A percentile compares a stretch with the other conserved stretches of the same genome.
Evolutionary conservation across 1,140 invertebrate species (phyloP).

Genomic region (Psix sp.): DNA sequence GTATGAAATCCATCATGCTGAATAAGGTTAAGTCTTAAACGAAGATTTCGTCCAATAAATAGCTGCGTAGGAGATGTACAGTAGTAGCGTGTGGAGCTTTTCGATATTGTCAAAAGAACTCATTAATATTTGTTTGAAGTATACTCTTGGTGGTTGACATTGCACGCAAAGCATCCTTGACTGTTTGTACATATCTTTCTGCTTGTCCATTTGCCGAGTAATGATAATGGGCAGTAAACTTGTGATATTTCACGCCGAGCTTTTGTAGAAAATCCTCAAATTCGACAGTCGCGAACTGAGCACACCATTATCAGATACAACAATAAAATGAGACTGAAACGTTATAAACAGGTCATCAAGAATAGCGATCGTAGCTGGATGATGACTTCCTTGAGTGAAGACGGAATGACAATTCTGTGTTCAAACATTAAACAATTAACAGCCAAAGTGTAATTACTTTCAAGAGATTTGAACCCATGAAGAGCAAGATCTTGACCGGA

Average conservation of each 20-base stretch:
- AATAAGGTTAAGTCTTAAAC: no score
- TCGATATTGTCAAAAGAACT: no score
- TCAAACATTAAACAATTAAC: constrained; percentile 40
- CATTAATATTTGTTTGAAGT: background rate
- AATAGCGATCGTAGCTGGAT: constrained; percentile 26
- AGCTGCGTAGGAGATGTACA: no score
- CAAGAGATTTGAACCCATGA: constrained; percentile 15
- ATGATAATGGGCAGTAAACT: constrained; percentile 58
- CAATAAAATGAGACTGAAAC: background rate
- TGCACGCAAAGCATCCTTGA: constrained; percentile 46
- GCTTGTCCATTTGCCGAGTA: constrained; percentile 65
- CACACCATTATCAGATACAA: background rate
- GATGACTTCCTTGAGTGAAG: constrained; percentile 48
- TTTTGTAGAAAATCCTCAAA: constrained; percentile 57
- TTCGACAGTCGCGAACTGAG: constrained; percentile 22
- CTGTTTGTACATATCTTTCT: constrained; percentile 62
- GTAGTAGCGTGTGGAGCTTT: no score
- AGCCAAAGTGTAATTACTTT: constrained; percentile 34
- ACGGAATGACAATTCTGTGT: constrained; percentile 59
- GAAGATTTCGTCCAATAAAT: no score
- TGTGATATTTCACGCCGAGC: constrained; percentile 59
- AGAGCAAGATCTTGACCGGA: constrained; percentile 1
- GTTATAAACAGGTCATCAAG: background rate
- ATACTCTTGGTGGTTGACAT: constrained; percentile 32
- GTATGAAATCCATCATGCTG: no score